Percentiles rank a stretch among this genome's conserved stretches.
phyloP scores from a whole-genome alignment of 2,797 vertebrate species.

The Helicolenus hilgendorfi region DNA sequence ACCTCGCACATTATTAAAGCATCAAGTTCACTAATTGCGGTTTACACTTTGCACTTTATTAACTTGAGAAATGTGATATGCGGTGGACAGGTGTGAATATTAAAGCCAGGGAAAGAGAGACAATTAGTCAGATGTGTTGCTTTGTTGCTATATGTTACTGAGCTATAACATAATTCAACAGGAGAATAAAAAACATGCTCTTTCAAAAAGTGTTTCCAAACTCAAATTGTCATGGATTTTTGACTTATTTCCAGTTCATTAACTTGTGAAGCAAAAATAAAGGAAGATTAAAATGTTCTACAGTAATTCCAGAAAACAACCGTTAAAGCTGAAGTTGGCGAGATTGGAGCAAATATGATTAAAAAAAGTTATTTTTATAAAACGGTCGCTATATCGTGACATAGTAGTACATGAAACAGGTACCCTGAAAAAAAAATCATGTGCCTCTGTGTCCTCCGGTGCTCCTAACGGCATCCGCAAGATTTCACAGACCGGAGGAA shows the following conservation, averaged over 20 bases:
- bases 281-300: not conserved
- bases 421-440: too few species aligned
- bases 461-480: too few species aligned
- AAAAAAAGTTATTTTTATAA: too few species aligned
- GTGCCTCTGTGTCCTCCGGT: too few species aligned
- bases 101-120: not conserved
- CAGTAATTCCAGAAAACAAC: not conserved
- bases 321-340: not conserved
- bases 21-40: constrained; percentile 64
- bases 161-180: constrained; percentile 8
- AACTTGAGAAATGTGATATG: constrained; percentile 42
- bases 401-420: too few species aligned
- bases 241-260: not conserved
- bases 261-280: not conserved
- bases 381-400: too few species aligned
- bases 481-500: too few species aligned
- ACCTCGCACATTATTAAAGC: constrained; percentile 65
- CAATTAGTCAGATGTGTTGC: constrained; percentile 42
- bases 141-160: constrained; percentile 41
- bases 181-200: not conserved
- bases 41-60: constrained; percentile 56
- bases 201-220: not conserved
- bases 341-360: too few species aligned
- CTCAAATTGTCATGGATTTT: not conserved
- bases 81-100: constrained; percentile 74